Percentiles rank a stretch among this genome's conserved stretches.
phyloP scores from a whole-genome alignment of 2,888 invertebrate species.

The Strigamia maritima region DNA sequence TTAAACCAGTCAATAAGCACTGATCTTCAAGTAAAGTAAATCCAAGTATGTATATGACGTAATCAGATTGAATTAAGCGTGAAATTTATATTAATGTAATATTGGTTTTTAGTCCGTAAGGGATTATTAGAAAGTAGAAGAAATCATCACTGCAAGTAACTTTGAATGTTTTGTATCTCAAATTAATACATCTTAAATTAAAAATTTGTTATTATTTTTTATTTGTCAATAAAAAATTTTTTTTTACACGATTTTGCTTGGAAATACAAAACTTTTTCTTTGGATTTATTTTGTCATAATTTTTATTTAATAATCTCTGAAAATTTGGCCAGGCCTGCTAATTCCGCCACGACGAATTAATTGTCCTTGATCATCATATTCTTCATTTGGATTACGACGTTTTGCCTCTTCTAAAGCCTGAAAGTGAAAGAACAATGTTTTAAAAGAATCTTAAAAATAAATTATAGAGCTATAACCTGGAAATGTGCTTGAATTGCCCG shows the following conservation, averaged over 20 bases:
- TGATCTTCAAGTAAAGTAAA: background rate
- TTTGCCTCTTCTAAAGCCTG: constrained; percentile 36
- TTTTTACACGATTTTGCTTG: background rate
- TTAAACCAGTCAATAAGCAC: background rate
- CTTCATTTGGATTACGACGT: constrained; percentile 18
- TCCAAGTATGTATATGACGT: background rate
- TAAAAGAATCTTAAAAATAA: background rate
- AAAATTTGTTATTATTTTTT: background rate
- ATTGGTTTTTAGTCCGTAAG: background rate
- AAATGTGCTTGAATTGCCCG: constrained; percentile 35
- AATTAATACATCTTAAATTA: background rate
- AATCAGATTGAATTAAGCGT: background rate
- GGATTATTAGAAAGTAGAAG: background rate
- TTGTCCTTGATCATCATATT: constrained; percentile 36
- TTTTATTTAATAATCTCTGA: background rate
- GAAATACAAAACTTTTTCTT: background rate
- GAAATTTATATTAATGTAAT: background rate
- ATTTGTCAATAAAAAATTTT: constrained; percentile 4
- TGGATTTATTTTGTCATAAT: background rate
- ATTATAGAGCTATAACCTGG: background rate
- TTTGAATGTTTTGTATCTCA: no score
- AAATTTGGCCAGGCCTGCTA: background rate
- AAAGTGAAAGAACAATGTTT: background rate
- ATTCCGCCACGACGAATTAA: background rate
- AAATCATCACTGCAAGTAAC: no score